Evolutionary conservation across 2,888 invertebrate genomes (phyloP), one percentile per base, ranked within the genome.

Genomic region (Ormyrus rosae): DNA sequence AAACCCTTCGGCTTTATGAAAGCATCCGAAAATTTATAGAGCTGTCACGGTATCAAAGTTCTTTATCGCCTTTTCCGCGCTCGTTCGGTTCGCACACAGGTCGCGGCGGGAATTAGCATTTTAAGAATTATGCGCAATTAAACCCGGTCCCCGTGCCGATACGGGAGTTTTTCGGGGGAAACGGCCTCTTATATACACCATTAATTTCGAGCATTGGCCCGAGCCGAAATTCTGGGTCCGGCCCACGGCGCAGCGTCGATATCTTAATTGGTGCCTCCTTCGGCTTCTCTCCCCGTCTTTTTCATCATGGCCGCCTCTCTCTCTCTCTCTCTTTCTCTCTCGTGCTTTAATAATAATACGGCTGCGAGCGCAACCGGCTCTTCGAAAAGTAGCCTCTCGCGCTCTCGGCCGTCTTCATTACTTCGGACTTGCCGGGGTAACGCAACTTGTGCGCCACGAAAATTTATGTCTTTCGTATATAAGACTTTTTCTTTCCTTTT

Each of bases 191-290:
- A 34, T 19, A 10, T 80, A 79, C 83, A 70, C 79, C 82, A 85
- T 86, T 86, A 85, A 89, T 86, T 86, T 84, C 84, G 77, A 76
- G 84, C 86, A 89, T 90, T 89, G 89, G 88, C 81, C 83, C 83
- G 81, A 81, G 78, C 81, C 79, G 83, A 84, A 84, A 83, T 85
- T 85, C 87, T 82, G 73, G 77, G 89, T 82, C 83, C 87, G 65
- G 81, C 90, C 89, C 89, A 80, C 55, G 9, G 55, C 60, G 34
- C n/a, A 13, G 50, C 69, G 34, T 84, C 84, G 87, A 90, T 88
- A 88, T 90, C 90, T 90, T 90, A 90, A 90, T 90, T 90, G 89
- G 87, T 86, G 85, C 83, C 83, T 84, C 83, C 68, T 50, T 60
- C 75, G 11, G 53, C 48, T 34, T 64, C 55, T 78, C 64, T 77